These are phyloP conservation scores for Athetis lepigone DNA, from an alignment of 2,888 invertebrate species.

Conservation along the genomic window DNA sequence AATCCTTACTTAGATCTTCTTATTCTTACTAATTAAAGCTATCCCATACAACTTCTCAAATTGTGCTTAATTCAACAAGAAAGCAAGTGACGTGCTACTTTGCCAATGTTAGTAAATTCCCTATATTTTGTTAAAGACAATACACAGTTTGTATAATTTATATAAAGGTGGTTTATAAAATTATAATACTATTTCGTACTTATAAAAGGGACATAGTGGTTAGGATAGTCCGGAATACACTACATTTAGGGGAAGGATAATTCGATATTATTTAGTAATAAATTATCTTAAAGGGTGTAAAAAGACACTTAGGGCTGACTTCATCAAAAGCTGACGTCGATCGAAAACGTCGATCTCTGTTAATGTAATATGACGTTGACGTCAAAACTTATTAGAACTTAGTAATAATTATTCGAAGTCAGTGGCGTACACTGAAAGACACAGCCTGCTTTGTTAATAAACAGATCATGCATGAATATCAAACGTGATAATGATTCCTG, in stretches of 20 bases:
- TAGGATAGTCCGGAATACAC: constrained; percentile 13
- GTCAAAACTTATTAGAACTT: too few species aligned
- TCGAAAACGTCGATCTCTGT: too few species aligned
- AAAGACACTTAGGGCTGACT: neutral
- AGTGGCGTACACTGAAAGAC: too few species aligned
- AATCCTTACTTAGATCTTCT: constrained; percentile 73
- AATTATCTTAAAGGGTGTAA: constrained; percentile 16
- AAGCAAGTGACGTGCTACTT: constrained; percentile 77
- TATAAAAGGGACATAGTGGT: constrained; percentile 33
- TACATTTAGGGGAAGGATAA: constrained; percentile 17
- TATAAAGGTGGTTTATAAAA: constrained; percentile 29
- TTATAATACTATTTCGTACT: constrained; percentile 50
- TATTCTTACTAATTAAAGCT: constrained; percentile 88
- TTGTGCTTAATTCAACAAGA: constrained; percentile 82
- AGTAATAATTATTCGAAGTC: too few species aligned
- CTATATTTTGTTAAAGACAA: constrained; percentile 31
- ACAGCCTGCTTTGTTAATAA: too few species aligned
- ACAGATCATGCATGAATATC: too few species aligned
- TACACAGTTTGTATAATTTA: constrained; percentile 24
- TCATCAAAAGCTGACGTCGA: too few species aligned
- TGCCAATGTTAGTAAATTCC: constrained; percentile 45
- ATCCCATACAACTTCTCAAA: constrained; percentile 88
- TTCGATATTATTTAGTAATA: constrained; percentile 32
- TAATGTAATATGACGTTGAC: too few species aligned
- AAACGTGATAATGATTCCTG: too few species aligned